Conservation (phyloP, 1,140 invertebrate species). For the Nasonia longicornis region DNA sequence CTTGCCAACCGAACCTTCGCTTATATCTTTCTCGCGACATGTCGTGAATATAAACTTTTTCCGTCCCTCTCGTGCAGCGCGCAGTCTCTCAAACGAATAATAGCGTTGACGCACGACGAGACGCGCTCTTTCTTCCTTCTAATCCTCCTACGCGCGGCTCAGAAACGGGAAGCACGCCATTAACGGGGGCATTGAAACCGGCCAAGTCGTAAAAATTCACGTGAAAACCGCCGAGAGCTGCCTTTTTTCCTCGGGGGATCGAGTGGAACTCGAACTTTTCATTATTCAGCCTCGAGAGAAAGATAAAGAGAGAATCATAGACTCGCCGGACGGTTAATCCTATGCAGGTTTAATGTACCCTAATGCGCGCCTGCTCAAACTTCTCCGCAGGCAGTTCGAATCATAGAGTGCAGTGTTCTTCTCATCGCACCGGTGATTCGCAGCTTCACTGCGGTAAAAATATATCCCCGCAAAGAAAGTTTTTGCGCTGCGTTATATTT, state of each 20-base stretch:
- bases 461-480: too few species aligned
- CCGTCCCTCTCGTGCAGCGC: not conserved
- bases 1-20: not conserved
- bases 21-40: not conserved
- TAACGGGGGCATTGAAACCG: slow-evolving; percentile 42
- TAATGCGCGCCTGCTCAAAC: too few species aligned
- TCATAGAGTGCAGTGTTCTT: too few species aligned
- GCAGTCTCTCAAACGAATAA: not conserved
- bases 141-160: slow-evolving; percentile 19
- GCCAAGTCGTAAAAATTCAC: not conserved
- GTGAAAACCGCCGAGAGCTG: not conserved
- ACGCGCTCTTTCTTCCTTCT: not conserved
- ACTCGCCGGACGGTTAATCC: too few species aligned
- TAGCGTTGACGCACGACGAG: not conserved
- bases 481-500: not conserved
- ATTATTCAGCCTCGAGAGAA: not conserved
- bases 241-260: not conserved
- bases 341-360: too few species aligned
- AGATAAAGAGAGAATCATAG: not conserved
- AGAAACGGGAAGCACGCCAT: slow-evolving; percentile 44
- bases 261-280: not conserved
- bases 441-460: too few species aligned
- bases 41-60: not conserved
- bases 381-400: too few species aligned
- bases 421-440: too few species aligned